phyloP scores from a whole-genome alignment of 2,888 invertebrate genomes.

The Cryptus armator region DNA sequence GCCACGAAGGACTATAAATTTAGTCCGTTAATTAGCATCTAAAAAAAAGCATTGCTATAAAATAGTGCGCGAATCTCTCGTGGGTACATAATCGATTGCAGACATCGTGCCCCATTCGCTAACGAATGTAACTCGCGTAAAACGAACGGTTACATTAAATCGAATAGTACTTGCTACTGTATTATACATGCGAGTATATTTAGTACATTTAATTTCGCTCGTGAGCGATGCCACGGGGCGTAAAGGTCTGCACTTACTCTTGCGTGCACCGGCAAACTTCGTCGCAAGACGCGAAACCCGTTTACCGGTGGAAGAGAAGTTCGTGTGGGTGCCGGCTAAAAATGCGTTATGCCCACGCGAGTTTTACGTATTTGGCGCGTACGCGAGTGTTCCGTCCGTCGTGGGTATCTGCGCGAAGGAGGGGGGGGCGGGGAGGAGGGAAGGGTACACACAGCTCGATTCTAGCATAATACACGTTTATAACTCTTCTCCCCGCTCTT shows the following conservation, averaged over 20 bases:
- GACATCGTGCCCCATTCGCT: not conserved
- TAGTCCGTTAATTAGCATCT: constrained; percentile 1
- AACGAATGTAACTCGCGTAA: not conserved
- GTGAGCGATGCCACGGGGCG: constrained; percentile 3
- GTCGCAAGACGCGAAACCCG: constrained; percentile 37
- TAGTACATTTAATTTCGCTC: constrained; percentile 6
- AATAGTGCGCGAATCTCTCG: not conserved
- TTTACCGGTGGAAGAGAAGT: constrained; percentile 27
- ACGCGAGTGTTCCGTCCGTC: constrained; percentile 59
- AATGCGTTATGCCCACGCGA: constrained; percentile 76
- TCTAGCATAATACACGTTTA: too few relatives aligned
- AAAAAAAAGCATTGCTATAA: not conserved
- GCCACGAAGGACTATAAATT: not conserved
- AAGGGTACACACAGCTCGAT: too few relatives aligned
- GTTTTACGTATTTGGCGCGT: constrained; percentile 77
- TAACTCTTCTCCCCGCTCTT: too few relatives aligned
- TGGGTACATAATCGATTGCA: not conserved
- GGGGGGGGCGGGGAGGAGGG: not conserved
- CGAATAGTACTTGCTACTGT: not conserved
- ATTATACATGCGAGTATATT: too few relatives aligned
- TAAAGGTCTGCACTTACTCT: not conserved
- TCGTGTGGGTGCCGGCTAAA: constrained; percentile 77
- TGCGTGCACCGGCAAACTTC: constrained; percentile 34
- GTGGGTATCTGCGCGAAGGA: constrained; percentile 26
- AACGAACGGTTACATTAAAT: not conserved